Base-by-base conservation (phyloP, 30 jellyfish, hydroid and myxozoan genomes). In the Sanderia malayensis region DNA sequence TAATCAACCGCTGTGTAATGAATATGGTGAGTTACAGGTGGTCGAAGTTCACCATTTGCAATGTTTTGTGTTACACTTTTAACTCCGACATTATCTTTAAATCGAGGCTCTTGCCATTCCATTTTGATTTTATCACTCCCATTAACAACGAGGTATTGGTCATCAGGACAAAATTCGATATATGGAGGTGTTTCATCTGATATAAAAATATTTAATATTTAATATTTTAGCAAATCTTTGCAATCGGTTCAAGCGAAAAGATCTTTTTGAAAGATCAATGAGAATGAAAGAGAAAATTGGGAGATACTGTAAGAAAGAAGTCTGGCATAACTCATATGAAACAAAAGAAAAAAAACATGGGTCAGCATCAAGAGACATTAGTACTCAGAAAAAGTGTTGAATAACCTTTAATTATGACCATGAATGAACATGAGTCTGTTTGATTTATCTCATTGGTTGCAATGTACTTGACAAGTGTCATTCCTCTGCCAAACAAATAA, bases 21-120 rank as follows among this genome's bases (percentile, higher is more conserved):
- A 29, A 86, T 94, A 19, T 11, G 41, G 64, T 68, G 76, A 23
- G 82, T 47, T 22, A 79, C 66, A 57, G 84, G 89, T 7, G 58
- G 53, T 13, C 81, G 82, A 44, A 70, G 28, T 11, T 44, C 71
- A 0, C 88, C 86, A 46, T 70, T 87, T 60, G 61, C 7, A 6
- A 49, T 29, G 11, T 37, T 53, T 7, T 27, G 75, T 25, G 31
- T 25, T 1, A 77, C 49, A n/a, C 82, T 76, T 17, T 44, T 63
- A 11, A 89, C 69, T 17, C 78, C 83, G 21, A 89, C 97, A 34
- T 82, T 82, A 63, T 89, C 97, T 33, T 60, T 69, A 82, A 89
- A 82, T 20, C 45, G 55, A 27, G 97, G 97, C 78, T 89, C 95
- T 3, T 78, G 70, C 97, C 97, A 89, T 0, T 79, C 58, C 65